These are phyloP conservation scores for Turdus rufiventris DNA, from an alignment of 2,113 vertebrate genomes.

Conservation along the genomic window DNA sequence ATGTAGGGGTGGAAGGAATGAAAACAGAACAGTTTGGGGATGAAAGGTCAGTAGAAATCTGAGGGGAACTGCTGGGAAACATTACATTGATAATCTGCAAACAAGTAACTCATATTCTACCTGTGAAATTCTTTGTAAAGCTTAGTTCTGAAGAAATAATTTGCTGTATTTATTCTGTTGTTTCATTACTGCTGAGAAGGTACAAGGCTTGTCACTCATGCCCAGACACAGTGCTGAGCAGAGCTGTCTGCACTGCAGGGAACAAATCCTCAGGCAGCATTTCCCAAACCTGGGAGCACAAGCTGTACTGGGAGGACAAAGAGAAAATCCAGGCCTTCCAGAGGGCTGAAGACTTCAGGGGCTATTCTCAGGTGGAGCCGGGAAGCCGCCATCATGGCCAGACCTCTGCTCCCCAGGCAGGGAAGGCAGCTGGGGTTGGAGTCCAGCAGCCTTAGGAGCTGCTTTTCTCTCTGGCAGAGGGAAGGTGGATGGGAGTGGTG, in stretches of 20 bases:
- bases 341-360: not conserved
- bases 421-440: accelerated
- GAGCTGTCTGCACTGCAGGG: accelerated
- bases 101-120: not conserved
- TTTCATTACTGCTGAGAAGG: not conserved
- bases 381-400: not conserved
- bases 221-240: accelerated
- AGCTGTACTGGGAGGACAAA: not conserved
- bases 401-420: not conserved
- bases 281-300: not conserved
- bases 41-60: not conserved
- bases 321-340: not conserved
- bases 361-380: not conserved
- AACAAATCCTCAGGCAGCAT: not conserved
- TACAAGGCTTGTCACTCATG: accelerated
- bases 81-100: not conserved
- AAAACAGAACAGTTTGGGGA: not conserved
- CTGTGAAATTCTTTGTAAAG: not conserved
- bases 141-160: not conserved
- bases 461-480: not conserved
- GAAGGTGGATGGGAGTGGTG: not conserved
- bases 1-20: not conserved
- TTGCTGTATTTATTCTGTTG: not conserved
- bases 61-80: not conserved
- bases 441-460: not conserved